Conservation (phyloP, 1,140 invertebrate species). For the Tetraneura akinire region DNA sequence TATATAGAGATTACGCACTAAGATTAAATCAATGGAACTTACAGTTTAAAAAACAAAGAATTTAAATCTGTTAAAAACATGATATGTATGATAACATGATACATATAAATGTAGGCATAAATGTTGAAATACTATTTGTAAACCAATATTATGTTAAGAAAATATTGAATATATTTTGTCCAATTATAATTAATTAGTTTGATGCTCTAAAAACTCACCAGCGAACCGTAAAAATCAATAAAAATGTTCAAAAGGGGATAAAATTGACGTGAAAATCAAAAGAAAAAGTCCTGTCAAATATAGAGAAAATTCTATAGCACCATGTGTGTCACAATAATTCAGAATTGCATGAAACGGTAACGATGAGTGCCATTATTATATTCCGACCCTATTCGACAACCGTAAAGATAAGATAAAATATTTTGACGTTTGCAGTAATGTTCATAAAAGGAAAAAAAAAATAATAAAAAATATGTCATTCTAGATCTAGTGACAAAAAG, state of each 20-base stretch:
- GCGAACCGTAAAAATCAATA: not conserved
- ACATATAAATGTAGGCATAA: too few relatives aligned
- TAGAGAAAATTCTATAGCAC: not conserved
- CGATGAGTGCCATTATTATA: constrained; percentile 40
- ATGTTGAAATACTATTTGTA: too few relatives aligned
- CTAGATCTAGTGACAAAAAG: not conserved
- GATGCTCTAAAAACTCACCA: not conserved
- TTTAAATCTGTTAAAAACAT: too few relatives aligned
- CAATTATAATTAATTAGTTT: too few relatives aligned
- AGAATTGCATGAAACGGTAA: constrained; percentile 18
- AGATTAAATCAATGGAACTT: too few relatives aligned
- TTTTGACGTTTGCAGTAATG: constrained; percentile 30
- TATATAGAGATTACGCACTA: too few relatives aligned
- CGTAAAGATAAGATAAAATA: constrained; percentile 27
- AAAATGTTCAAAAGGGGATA: not conserved
- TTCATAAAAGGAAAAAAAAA: not conserved
- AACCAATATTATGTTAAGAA: too few relatives aligned
- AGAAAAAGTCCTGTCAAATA: not conserved
- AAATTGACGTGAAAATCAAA: not conserved
- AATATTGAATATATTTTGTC: too few relatives aligned
- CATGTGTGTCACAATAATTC: constrained; percentile 30
- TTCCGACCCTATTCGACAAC: constrained; percentile 12
- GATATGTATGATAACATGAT: too few relatives aligned
- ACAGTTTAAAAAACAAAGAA: too few relatives aligned
- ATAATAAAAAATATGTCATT: constrained; percentile 9